phyloP scores from a whole-genome alignment of 2,888 invertebrate genomes.

The Leucophenga montana region DNA sequence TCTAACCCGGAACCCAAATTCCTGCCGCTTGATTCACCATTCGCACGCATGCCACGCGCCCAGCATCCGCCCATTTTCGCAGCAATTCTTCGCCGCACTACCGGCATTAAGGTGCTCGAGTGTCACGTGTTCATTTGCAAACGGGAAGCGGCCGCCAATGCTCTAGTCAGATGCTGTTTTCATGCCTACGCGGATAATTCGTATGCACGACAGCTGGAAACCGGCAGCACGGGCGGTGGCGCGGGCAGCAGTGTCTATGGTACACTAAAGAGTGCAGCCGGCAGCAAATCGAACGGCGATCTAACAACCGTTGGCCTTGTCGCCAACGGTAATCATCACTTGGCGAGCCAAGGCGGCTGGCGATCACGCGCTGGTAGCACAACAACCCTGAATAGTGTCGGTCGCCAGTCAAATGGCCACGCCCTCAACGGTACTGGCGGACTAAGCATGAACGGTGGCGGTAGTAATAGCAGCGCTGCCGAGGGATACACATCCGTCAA shows the following conservation, averaged over 20 bases:
- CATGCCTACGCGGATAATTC: constrained; percentile 98
- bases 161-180: constrained; percentile 96
- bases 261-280: constrained; percentile 72
- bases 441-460: constrained; percentile 57
- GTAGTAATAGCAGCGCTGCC: constrained; percentile 69
- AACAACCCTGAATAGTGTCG: constrained; percentile 77
- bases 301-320: constrained; percentile 61
- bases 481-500: constrained; percentile 73
- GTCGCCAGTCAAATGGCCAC: constrained; percentile 72
- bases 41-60: constrained; percentile 92
- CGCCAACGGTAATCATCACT: constrained; percentile 60
- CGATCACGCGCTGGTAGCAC: constrained; percentile 77
- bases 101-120: constrained; percentile 97
- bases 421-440: constrained; percentile 56
- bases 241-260: constrained; percentile 75
- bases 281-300: constrained; percentile 72
- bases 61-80: constrained; percentile 97
- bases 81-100: constrained; percentile 94
- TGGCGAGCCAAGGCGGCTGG: constrained; percentile 73
- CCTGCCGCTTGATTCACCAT: constrained; percentile 95
- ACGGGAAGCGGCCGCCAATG: constrained; percentile 96
- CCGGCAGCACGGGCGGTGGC: constrained; percentile 75
- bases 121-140: constrained; percentile 99
- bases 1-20: constrained; percentile 85
- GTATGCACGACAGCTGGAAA: constrained; percentile 88